Conservation (phyloP, 2,113 vertebrate genomes). For the Phalacrocorax aristotelis region DNA sequence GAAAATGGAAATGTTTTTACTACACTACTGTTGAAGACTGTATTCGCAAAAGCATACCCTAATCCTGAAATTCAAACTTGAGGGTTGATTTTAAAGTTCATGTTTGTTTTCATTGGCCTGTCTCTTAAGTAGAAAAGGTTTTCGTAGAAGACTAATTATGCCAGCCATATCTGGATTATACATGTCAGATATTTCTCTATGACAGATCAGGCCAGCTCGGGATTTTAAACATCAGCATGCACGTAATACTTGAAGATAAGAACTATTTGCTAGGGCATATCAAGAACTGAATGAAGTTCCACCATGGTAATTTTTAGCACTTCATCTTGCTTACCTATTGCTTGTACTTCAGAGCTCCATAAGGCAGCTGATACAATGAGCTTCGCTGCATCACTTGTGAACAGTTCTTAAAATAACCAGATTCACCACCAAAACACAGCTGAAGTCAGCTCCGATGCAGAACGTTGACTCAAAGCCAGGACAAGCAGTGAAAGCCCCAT, state of each 20-base stretch:
- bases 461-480: background rate
- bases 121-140: background rate
- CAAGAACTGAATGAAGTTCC: background rate
- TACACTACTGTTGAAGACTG: background rate
- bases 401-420: background rate
- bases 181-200: background rate
- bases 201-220: background rate
- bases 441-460: background rate
- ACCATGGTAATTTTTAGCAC: background rate
- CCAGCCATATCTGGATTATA: background rate
- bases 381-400: background rate
- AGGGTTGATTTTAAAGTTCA: background rate
- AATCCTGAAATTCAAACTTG: background rate
- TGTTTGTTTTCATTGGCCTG: background rate
- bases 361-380: background rate
- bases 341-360: background rate
- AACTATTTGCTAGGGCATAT: background rate
- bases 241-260: background rate
- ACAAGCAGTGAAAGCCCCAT: background rate
- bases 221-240: background rate
- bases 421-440: background rate
- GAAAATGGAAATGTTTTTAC: background rate
- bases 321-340: background rate
- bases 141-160: background rate
- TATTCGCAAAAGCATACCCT: background rate